Conservation (phyloP, 2,888 invertebrate genomes). For the Himalopsyche tibetana region DNA sequence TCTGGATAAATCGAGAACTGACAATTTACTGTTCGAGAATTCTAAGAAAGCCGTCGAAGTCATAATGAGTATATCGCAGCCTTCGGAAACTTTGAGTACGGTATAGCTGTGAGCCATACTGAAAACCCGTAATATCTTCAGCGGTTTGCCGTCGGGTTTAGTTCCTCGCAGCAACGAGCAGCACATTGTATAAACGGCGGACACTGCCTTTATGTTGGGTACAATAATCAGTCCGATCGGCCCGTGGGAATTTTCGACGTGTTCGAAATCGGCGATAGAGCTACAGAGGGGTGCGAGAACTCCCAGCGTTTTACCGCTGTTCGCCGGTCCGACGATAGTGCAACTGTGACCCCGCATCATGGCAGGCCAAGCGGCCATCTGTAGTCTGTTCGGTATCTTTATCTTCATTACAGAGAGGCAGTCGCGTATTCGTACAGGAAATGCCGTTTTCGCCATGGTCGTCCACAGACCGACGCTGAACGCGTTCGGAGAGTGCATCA, state of each 20-base stretch:
- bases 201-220: conserved; percentile 78
- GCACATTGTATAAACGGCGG: conserved; percentile 72
- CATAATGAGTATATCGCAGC: conserved; percentile 84
- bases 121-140: conserved; percentile 73
- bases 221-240: conserved; percentile 83
- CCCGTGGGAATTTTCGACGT: conserved; percentile 69
- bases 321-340: conserved; percentile 78
- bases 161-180: conserved; percentile 70
- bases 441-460: conserved; percentile 70
- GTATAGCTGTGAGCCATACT: conserved; percentile 68
- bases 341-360: conserved; percentile 81
- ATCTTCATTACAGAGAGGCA: conserved; percentile 71
- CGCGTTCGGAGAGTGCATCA: conserved; percentile 73
- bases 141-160: conserved; percentile 70
- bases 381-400: conserved; percentile 76
- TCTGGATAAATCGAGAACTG: conserved; percentile 78
- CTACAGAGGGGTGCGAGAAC: conserved; percentile 83
- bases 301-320: conserved; percentile 83
- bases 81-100: conserved; percentile 77
- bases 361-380: conserved; percentile 84
- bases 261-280: conserved; percentile 74
- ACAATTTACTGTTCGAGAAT: conserved; percentile 72
- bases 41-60: conserved; percentile 80
- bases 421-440: conserved; percentile 70
- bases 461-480: conserved; percentile 69